Percentiles rank a stretch among this genome's conserved stretches.
Conservation (phyloP, 1,140 invertebrate species). For the Macrotrachela quadricornifera region DNA sequence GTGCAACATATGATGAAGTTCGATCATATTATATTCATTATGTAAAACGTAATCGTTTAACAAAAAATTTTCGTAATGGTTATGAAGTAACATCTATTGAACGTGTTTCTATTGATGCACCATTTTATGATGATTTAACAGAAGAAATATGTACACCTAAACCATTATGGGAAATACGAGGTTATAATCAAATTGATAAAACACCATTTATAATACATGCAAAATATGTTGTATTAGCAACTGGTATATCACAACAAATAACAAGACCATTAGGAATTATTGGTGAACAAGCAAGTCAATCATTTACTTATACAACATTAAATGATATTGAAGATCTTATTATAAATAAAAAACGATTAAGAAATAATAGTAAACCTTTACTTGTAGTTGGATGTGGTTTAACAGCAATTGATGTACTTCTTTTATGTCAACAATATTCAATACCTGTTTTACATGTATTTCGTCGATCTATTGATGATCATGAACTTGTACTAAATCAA, state of each 20-base stretch:
- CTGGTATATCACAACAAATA: no score
- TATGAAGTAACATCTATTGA: constrained; percentile 39
- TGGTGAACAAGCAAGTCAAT: no score
- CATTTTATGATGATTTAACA: no score
- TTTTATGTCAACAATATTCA: constrained; percentile 41
- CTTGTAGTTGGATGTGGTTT: constrained; percentile 53
- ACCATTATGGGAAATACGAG: no score
- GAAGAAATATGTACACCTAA: no score
- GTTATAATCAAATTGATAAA: no score
- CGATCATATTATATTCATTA: constrained; percentile 59
- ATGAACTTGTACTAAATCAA: constrained; percentile 40
- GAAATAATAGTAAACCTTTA: constrained; percentile 43
- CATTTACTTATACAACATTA: no score
- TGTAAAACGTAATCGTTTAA: constrained; percentile 39
- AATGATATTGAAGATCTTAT: constrained; percentile 41
- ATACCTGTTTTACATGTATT: constrained; percentile 51
- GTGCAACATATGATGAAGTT: constrained; percentile 46
- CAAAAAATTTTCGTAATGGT: constrained; percentile 40
- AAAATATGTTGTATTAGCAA: no score
- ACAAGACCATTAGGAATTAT: no score
- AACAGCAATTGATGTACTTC: constrained; percentile 65
- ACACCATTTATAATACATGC: no score
- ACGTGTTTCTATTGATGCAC: background rate
- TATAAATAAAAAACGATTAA: constrained; percentile 25
- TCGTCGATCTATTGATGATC: constrained; percentile 37